A percentile compares a stretch with the other conserved stretches of the same genome.
Evolutionary conservation across 2,888 invertebrate genomes (phyloP).

Genomic region (Nasonia oneida): DNA sequence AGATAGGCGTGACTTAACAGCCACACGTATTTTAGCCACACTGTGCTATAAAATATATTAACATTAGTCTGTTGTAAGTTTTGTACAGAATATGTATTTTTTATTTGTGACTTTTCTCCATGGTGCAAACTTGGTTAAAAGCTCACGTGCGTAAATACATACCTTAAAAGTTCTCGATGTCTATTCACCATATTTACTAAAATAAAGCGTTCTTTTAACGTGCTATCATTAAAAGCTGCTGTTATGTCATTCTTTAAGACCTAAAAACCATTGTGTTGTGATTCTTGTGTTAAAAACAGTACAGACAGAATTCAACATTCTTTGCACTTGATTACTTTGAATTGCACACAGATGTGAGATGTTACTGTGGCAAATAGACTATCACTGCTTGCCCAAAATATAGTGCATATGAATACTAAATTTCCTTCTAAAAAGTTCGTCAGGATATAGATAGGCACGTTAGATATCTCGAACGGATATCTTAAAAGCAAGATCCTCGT

Average conservation of each 20-base stretch:
- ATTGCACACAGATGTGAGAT: conserved; percentile 6
- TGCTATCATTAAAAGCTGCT: background rate
- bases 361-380: conserved; percentile 13
- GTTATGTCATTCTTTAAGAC: background rate
- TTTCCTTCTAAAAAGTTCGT: background rate
- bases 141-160: background rate
- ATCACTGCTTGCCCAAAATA: conserved; percentile 12
- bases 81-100: background rate
- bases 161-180: background rate
- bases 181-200: background rate
- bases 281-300: too few relatives aligned
- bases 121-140: too few relatives aligned
- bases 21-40: too few relatives aligned
- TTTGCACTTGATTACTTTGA: background rate
- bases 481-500: background rate
- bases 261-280: background rate
- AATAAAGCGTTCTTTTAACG: background rate
- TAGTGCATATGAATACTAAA: background rate
- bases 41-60: too few relatives aligned
- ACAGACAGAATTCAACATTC: background rate
- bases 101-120: too few relatives aligned
- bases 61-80: background rate
- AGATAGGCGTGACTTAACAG: too few relatives aligned
- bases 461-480: conserved; percentile 17
- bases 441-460: background rate